Evolutionary conservation across 2,797 vertebrate genomes (phyloP).

Genomic region (Labeo calbasu): DNA sequence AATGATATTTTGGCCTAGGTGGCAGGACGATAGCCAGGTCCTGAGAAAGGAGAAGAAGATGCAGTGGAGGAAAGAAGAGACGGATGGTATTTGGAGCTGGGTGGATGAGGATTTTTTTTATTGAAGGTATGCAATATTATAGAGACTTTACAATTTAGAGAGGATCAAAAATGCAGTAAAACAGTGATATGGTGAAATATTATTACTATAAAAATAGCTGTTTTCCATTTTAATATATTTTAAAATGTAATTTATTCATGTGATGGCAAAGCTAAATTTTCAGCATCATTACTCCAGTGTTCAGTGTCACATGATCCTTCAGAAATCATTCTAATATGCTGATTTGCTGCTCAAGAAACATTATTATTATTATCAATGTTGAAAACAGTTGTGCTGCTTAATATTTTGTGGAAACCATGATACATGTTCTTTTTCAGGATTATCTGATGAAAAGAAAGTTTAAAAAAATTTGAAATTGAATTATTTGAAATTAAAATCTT

Average conservation of each 20-base stretch:
- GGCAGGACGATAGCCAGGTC: not conserved
- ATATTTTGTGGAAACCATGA: not conserved
- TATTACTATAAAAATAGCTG: not conserved
- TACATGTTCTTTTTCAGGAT: not conserved
- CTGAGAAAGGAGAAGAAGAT: constrained; percentile 16
- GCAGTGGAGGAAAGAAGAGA: not conserved
- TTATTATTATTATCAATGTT: not conserved
- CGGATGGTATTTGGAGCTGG: not conserved
- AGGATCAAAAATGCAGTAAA: not conserved
- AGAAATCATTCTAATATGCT: not conserved
- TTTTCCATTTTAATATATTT: not conserved
- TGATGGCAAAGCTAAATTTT: not conserved
- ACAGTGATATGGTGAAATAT: not conserved
- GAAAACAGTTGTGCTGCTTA: not conserved
- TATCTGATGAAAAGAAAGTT: not conserved
- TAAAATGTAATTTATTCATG: not conserved
- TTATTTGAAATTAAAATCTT: not conserved
- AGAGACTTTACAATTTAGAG: no score
- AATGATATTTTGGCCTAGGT: not conserved
- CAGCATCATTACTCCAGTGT: not conserved
- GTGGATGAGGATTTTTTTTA: no score
- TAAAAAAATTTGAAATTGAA: no score
- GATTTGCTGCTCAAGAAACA: not conserved
- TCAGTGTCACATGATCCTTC: not conserved
- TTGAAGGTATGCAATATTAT: no score